phyloP scores from a whole-genome alignment of 2,888 invertebrate species.

The Callosobruchus maculatus region DNA sequence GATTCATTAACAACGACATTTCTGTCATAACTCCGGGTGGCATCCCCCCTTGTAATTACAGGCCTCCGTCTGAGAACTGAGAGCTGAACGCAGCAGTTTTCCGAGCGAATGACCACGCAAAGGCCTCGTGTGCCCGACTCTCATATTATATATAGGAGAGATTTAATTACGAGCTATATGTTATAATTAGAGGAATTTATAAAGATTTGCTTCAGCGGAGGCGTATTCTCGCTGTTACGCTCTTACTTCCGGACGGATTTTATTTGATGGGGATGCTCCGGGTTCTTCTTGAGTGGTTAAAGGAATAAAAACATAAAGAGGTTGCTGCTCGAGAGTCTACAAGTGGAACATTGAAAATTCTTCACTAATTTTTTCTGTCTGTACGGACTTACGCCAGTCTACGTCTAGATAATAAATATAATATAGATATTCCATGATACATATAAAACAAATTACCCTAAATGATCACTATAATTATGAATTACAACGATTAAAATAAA shows the following conservation, averaged over 20 bases:
- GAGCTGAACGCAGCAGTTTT: background rate
- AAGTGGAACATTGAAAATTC: too few species aligned
- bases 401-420: too few species aligned
- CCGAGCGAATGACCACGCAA: background rate
- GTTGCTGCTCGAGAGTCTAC: too few species aligned
- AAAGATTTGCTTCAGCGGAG: conserved; percentile 42
- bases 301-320: too few species aligned
- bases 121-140: background rate
- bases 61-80: background rate
- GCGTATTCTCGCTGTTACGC: conserved; percentile 40
- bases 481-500: too few species aligned
- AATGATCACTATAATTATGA: too few species aligned
- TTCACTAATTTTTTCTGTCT: too few species aligned
- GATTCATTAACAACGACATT: background rate
- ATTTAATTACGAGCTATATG: conserved; percentile 49
- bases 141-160: conserved; percentile 27
- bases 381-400: too few species aligned
- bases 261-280: background rate
- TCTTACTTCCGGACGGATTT: background rate
- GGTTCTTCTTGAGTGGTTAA: background rate
- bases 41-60: background rate
- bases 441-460: too few species aligned
- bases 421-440: too few species aligned
- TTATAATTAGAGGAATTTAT: conserved; percentile 49
- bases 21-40: background rate